A percentile compares a stretch with the other conserved stretches of the same genome.
Evolutionary conservation across 2,113 vertebrate genomes (phyloP).

Genomic region (Lathamus discolor): DNA sequence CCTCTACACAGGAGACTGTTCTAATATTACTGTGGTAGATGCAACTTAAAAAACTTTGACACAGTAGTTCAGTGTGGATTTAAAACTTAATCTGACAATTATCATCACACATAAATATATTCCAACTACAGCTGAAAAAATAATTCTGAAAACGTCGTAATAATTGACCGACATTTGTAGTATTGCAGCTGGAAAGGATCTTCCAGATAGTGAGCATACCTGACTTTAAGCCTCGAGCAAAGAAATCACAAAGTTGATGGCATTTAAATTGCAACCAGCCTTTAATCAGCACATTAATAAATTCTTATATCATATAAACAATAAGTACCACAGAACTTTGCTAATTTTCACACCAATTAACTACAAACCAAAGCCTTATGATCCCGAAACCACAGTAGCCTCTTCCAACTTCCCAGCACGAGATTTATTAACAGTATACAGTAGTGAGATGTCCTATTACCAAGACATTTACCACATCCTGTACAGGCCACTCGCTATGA

Average conservation of each 20-base stretch:
- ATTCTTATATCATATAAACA: not conserved
- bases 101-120: not conserved
- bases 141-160: not conserved
- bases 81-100: not conserved
- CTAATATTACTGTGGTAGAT: not conserved
- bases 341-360: conserved; percentile 17
- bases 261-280: not conserved
- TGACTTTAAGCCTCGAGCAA: not conserved
- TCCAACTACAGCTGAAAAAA: not conserved
- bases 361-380: not conserved
- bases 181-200: not conserved
- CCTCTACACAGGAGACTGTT: not conserved
- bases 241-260: not conserved
- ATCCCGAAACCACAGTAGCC: conserved; percentile 1
- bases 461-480: conserved; percentile 2
- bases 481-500: not conserved
- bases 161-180: not conserved
- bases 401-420: not conserved
- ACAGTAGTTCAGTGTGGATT: not conserved
- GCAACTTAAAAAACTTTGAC: not conserved
- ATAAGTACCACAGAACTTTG: not conserved
- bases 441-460: not conserved
- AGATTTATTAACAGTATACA: conserved; percentile 14
- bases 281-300: conserved; percentile 1
- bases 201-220: not conserved